Conservation (phyloP, 2,888 invertebrate genomes). For the Cheilosia vernalis region DNA sequence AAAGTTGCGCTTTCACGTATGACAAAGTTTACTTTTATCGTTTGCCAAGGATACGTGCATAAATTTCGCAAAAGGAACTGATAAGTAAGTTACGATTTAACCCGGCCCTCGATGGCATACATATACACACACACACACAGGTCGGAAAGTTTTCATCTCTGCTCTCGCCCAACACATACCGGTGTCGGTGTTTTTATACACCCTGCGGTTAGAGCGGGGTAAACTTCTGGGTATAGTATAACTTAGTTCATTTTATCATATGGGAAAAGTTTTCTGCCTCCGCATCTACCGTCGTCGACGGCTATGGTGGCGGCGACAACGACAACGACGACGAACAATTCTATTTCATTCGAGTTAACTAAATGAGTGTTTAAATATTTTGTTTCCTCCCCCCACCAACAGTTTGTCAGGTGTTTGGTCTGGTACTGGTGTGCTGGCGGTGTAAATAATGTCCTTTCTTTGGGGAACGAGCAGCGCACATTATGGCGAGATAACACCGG, state of each 20-base stretch:
- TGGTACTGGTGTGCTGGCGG: conserved; percentile 12
- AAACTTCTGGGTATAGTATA: conserved; percentile 39
- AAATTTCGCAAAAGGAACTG: conserved; percentile 75
- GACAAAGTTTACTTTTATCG: conserved; percentile 75
- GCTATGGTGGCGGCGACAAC: conserved; percentile 12
- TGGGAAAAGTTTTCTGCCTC: conserved; percentile 69
- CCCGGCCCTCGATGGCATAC: conserved; percentile 35
- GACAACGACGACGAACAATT: conserved; percentile 52
- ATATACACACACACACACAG: conserved; percentile 15
- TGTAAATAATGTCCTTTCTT: conserved; percentile 58
- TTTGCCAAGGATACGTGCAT: conserved; percentile 75
- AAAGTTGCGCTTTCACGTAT: conserved; percentile 74
- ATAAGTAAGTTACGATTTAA: conserved; percentile 75
- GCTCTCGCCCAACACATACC: neutral
- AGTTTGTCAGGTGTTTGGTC: too few relatives aligned
- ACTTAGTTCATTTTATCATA: conserved; percentile 75
- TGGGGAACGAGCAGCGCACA: conserved; percentile 26
- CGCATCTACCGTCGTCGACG: conserved; percentile 20
- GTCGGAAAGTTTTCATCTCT: conserved; percentile 51
- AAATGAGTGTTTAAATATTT: conserved; percentile 75
- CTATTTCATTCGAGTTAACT: conserved; percentile 75
- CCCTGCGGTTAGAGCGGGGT: conserved; percentile 61
- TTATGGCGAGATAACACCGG: conserved; percentile 62
- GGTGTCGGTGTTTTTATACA: conserved; percentile 39
- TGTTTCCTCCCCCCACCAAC: conserved; percentile 41